Conservation (phyloP, 2,888 invertebrate genomes). For the Phengaris arion region DNA sequence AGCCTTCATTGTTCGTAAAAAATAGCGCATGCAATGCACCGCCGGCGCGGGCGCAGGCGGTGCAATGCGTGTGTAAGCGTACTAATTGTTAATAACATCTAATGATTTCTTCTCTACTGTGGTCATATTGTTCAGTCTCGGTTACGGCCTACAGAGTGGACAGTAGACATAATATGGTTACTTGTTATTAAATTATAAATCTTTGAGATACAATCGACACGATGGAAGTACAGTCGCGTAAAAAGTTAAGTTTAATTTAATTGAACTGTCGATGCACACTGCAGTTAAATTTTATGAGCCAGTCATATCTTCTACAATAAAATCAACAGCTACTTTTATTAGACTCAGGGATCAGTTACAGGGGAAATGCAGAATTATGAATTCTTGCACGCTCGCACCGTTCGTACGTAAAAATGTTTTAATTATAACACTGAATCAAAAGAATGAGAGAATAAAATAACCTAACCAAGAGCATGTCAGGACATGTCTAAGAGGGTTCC, state of each 20-base stretch:
- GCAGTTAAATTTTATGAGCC: neutral
- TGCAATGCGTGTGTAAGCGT: no score
- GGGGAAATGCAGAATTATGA: neutral
- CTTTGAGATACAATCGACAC: neutral
- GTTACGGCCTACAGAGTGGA: neutral
- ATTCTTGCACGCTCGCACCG: neutral
- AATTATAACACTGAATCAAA: neutral
- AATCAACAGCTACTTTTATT: conserved; percentile 1
- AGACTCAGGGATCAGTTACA: neutral
- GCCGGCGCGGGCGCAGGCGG: no score
- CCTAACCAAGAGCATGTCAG: no score
- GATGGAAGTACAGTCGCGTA: neutral
- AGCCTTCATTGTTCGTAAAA: no score
- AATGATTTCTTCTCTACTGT: no score
- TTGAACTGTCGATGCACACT: neutral
- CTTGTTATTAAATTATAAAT: conserved; percentile 16
- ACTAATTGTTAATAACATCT: no score
- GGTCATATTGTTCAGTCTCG: no score
- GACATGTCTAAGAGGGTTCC: no score
- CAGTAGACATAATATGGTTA: neutral
- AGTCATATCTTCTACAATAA: neutral
- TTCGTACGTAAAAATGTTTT: neutral
- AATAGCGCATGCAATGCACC: no score
- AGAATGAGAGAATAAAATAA: no score
- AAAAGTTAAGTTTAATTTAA: neutral